Conservation (phyloP, 2,797 vertebrate genomes). For the Paratrypauchen microcephalus region DNA sequence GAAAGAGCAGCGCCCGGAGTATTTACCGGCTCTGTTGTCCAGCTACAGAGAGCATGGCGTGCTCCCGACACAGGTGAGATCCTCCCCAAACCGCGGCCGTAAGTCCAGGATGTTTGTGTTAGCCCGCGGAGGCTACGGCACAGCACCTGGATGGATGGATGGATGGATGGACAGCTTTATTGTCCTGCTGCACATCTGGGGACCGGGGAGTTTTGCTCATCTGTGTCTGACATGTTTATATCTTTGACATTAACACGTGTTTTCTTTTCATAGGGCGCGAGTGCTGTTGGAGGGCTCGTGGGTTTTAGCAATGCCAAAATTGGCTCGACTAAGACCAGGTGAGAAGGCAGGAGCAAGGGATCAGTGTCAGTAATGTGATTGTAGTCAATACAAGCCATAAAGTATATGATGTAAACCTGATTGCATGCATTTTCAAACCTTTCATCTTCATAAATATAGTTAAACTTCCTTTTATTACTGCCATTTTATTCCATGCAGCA, state of each 20-base stretch:
- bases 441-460: not conserved
- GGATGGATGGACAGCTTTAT: slow-evolving; percentile 32
- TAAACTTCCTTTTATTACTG: no score
- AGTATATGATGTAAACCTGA: not conserved
- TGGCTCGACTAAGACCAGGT: slow-evolving; percentile 86
- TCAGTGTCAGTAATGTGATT: not conserved
- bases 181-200: slow-evolving; percentile 10
- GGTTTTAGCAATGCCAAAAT: slow-evolving; percentile 82
- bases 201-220: not conserved
- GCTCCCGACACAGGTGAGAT: slow-evolving; percentile 69
- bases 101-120: not conserved
- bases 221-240: not conserved
- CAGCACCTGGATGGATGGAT: not conserved
- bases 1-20: slow-evolving; percentile 74
- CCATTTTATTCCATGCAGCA: no score
- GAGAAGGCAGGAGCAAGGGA: slow-evolving; percentile 24
- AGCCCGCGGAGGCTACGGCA: not conserved
- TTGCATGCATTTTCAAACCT: not conserved
- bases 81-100: accelerated
- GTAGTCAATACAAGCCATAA: not conserved
- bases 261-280: slow-evolving; percentile 67
- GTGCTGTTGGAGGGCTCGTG: slow-evolving; percentile 78
- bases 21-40: slow-evolving; percentile 50
- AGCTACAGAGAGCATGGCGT: slow-evolving; percentile 77
- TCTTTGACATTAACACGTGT: not conserved